Conservation (phyloP, 2,113 vertebrate species). For the Salvelinus fontinalis region DNA sequence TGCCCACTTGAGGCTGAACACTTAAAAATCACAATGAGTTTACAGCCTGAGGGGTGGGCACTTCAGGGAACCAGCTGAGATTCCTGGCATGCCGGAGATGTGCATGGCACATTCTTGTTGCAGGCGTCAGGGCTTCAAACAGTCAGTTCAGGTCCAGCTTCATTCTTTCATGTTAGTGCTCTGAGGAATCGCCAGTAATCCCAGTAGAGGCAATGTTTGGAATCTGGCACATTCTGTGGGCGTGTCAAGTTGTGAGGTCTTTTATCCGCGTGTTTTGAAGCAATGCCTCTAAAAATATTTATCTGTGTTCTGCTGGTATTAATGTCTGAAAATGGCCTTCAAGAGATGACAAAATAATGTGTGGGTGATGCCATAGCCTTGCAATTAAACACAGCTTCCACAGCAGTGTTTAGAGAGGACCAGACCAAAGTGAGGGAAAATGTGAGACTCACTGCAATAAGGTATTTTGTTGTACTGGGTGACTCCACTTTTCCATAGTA, state of each 20-base stretch:
- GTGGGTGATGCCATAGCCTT: background rate
- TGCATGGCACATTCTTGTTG: conserved; percentile 46
- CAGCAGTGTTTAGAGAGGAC: background rate
- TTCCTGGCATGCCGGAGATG: conserved; percentile 57
- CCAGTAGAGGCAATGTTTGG: no score
- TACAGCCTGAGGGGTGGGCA: conserved; percentile 23
- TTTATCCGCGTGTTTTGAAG: background rate
- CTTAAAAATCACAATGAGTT: background rate
- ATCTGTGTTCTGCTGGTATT: no score
- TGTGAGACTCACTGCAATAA: background rate
- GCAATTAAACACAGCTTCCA: background rate
- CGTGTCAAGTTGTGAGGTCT: background rate
- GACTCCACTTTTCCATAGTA: conserved; percentile 59
- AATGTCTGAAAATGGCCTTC: background rate
- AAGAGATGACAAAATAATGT: conserved; percentile 3
- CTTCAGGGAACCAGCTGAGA: conserved; percentile 39
- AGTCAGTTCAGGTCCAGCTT: conserved; percentile 27
- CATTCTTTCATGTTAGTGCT: conserved; percentile 41
- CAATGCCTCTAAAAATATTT: background rate
- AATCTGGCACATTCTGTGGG: background rate
- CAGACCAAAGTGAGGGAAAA: background rate
- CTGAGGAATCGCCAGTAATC: no score
- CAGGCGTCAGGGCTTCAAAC: conserved; percentile 10
- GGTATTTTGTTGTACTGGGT: conserved; percentile 49
- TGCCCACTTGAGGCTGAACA: no score